A percentile compares a stretch with the other conserved stretches of the same genome.
Conservation (phyloP, 2,797 vertebrate species). For the Enteromius trimaculatus region DNA sequence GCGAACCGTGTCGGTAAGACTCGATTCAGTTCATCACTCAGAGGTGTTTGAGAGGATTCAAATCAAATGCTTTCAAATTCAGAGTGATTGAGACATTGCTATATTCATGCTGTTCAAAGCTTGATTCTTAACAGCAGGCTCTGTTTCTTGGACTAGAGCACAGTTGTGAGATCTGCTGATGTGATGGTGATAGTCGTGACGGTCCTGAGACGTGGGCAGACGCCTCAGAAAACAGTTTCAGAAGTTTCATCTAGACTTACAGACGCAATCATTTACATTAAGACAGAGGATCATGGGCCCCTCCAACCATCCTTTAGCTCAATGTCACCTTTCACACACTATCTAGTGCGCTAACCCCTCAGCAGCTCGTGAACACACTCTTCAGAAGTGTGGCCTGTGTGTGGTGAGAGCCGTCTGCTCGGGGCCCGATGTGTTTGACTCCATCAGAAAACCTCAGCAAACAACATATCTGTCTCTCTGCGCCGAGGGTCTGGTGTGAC, state of each 20-base stretch:
- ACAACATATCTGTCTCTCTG: neutral
- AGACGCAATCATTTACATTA: neutral
- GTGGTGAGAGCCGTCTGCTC: neutral
- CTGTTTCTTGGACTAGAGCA: too few species aligned
- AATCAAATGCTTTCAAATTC: too few species aligned
- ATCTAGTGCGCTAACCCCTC: neutral
- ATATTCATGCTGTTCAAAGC: too few species aligned
- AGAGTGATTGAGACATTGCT: too few species aligned
- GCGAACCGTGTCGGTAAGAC: neutral
- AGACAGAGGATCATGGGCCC: neutral
- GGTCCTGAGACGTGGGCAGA: neutral
- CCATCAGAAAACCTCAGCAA: conserved; percentile 2
- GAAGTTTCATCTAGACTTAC: neutral
- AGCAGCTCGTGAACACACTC: neutral
- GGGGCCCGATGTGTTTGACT: neutral
- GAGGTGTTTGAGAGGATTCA: too few species aligned
- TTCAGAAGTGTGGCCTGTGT: neutral
- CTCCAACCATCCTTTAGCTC: neutral
- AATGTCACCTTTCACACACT: neutral
- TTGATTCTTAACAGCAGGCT: too few species aligned
- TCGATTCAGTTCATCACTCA: too few species aligned
- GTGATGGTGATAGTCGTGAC: neutral
- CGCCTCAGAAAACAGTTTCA: neutral
- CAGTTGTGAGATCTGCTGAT: neutral
- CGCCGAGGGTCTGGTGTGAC: neutral